Evolutionary conservation across 2,797 vertebrate genomes (phyloP), one percentile per base, ranked within the genome.

Genomic region (Etheostoma perlongum): DNA sequence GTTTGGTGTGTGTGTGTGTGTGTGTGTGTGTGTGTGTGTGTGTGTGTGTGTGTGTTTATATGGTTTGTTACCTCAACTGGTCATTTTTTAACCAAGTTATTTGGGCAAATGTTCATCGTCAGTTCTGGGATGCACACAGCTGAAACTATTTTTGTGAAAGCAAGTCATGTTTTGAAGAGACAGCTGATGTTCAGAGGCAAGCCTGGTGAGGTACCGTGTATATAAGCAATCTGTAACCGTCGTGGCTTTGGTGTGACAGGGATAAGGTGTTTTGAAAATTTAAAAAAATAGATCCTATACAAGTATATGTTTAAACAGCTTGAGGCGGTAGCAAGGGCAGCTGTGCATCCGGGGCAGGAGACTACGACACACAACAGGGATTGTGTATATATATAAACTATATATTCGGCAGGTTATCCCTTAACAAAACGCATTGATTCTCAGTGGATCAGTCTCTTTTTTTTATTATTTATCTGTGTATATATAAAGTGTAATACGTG

Each of bases 171-270:
- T 91, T 82, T 84, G 74, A 75, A 74, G 70, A 68, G 72, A 75
- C 55, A 47, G 76, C 57, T 77, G 80, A 83, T 71, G 82, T 83
- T 82, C 72, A 53, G 60, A 81, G 48, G 78, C 65, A 61, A 23
- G 58, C 51, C 61, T 42, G 14, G 61, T 51, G 76, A 85, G 87
- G 89, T 88, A 87, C 77, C 58, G 21, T 95, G 93, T 95, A 93
- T 80, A 95, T 95, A 94, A 90, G 88, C 87, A 84, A 89, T 90
- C 88, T 89, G 88, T 94, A 90, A 93, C 92, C 82, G 88, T 91
- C 88, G 89, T 89, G 90, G 91, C 89, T 91, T 92, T 87, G 81
- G 75, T 91, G 89, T 91, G 89, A 78, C 82, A 68, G 84, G 85
- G 85, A 88, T 57, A 67, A 63, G 76, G 67, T 82, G 80, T 88